Evolutionary conservation across 1,140 invertebrate species (phyloP), one percentile per base, ranked within the genome.

Genomic region (Magallana ariakensis): DNA sequence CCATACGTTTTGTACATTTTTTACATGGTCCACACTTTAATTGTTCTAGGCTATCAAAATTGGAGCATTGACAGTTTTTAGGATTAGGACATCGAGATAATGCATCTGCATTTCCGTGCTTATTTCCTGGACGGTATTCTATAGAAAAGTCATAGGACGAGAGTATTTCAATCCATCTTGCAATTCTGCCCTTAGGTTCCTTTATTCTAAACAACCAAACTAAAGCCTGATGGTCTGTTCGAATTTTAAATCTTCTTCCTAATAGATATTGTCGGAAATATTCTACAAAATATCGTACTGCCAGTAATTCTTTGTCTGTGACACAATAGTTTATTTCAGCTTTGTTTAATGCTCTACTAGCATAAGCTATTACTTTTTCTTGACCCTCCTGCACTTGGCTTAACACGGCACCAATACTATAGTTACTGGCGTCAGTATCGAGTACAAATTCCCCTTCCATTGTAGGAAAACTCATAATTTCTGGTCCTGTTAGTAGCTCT

Each of bases 361-460:
- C 70, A 60, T 87, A 86, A 1, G 83, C 53, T 16, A 89, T 86
- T n/a, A 88, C 87, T 10, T 83, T 15, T 66, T 86, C 80, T 46
- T 84, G 9, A 9, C 84, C 87, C 57, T 86, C 56, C 80, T 92
- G 84, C 19, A 86, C 87, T 85, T 93, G 93, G 5, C 85, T 87
- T 58, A 94, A 85, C 0, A 92, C 91, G 0, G 90, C 90, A n/a
- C 92, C 92, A 10, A 93, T 80, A 10, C 84, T 56, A 80, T 82
- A 46, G 26, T 81, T 46, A 5, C 33, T 46, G 33, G 33, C 33
- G 33, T 46, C 33, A 46, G 33, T 46, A 46, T 46, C 33, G 2
- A 46, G 33, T 46, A 5, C 33, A 46, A 46, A 46, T 46, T 46
- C 33, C 33, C 33, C 33, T 46, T 46, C 33, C 33, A 46, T 46